phyloP scores from a whole-genome alignment of 2,113 vertebrate species.

The Colius striatus region DNA sequence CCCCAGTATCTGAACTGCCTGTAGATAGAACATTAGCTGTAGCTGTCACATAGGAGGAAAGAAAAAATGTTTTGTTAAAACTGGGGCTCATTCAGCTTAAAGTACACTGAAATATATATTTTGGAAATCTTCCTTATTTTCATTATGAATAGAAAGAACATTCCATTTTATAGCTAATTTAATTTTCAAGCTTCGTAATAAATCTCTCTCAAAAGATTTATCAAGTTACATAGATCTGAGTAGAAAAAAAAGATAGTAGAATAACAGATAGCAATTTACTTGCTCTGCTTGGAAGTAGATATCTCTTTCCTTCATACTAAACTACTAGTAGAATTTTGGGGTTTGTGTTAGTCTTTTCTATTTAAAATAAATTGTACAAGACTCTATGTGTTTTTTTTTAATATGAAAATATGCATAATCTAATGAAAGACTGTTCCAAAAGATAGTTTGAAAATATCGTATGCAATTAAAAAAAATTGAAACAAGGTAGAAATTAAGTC shows the following conservation, averaged over 20 bases:
- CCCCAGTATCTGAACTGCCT: neutral
- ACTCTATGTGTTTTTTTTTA: neutral
- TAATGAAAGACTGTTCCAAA: neutral
- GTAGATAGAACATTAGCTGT: neutral
- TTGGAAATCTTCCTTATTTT: neutral
- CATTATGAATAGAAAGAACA: neutral
- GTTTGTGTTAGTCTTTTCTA: neutral
- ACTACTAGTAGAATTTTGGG: neutral
- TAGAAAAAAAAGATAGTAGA: neutral
- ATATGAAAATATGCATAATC: neutral
- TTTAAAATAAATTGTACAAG: neutral
- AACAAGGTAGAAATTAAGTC: neutral
- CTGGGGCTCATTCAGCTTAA: neutral
- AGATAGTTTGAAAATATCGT: neutral
- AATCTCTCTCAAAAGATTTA: neutral
- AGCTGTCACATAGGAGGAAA: neutral
- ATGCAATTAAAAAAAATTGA: neutral
- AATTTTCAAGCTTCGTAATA: neutral
- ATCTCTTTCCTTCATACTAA: neutral
- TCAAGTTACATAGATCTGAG: neutral
- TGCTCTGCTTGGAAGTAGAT: neutral
- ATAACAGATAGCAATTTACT: neutral
- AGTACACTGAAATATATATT: neutral
- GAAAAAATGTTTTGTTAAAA: neutral
- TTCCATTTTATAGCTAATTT: neutral